These are phyloP conservation scores for Marmota flaviventris DNA, from an alignment of 2,113 vertebrate genomes.

Conservation along the genomic window DNA sequence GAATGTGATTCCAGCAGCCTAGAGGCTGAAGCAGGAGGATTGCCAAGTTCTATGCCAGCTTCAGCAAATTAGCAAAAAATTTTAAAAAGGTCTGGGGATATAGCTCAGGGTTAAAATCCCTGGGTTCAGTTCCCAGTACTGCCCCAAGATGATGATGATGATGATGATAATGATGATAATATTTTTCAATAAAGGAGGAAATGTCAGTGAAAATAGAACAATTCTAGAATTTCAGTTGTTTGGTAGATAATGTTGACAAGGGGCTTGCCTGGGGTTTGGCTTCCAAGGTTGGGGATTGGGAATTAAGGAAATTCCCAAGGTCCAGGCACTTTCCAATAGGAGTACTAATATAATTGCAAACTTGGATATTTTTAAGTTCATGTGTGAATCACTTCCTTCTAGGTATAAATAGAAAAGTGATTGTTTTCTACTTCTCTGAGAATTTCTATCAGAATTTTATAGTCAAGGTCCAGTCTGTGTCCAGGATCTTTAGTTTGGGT, in stretches of 20 bases:
- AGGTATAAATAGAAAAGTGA: neutral
- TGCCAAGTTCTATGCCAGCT: neutral
- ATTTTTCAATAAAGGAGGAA: conserved; percentile 43
- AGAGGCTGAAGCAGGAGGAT: neutral
- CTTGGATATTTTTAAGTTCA: conserved; percentile 22
- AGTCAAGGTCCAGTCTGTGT: neutral
- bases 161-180: too few relatives aligned
- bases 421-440: neutral
- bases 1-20: neutral
- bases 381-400: neutral
- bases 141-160: too few relatives aligned
- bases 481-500: neutral
- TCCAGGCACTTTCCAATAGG: neutral
- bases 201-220: neutral
- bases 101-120: neutral
- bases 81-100: neutral
- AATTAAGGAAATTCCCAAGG: neutral
- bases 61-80: neutral
- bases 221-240: neutral
- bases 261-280: neutral
- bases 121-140: neutral
- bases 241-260: neutral
- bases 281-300: neutral
- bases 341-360: neutral
- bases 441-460: conserved; percentile 37